Percentiles rank a stretch among this genome's conserved stretches.
Evolutionary conservation across 2,797 vertebrate species (phyloP).

Genomic region (Crax fasciolata): DNA sequence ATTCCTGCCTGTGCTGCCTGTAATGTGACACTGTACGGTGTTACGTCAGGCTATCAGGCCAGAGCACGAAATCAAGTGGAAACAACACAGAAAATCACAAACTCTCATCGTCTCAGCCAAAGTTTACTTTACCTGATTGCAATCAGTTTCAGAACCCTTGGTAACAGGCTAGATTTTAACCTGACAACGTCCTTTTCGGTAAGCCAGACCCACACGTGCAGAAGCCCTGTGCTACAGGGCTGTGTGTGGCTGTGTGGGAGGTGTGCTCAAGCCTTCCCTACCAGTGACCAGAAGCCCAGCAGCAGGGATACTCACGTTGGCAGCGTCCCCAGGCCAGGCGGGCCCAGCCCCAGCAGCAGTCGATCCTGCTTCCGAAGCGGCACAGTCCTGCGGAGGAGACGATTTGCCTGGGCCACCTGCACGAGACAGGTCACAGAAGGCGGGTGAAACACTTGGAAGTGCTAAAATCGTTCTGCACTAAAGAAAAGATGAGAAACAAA

Average conservation of each 20-base stretch:
- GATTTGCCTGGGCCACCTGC: slow-evolving; percentile 95
- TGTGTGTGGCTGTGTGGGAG: slow-evolving; percentile 18
- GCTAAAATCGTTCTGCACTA: neutral
- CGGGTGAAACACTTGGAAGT: neutral
- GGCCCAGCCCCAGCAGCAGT: slow-evolving; percentile 99
- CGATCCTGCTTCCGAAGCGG: slow-evolving; percentile 91
- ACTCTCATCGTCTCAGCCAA: neutral
- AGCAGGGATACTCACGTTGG: slow-evolving; percentile 92
- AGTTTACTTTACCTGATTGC: neutral
- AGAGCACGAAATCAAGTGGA: rapidly evolving
- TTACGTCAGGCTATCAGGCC: neutral
- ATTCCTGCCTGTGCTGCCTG: neutral
- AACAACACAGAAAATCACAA: neutral
- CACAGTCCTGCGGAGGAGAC: slow-evolving; percentile 91
- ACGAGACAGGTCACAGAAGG: slow-evolving; percentile 42
- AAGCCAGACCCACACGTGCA: slow-evolving; percentile 12
- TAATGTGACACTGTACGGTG: neutral
- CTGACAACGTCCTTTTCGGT: slow-evolving; percentile 59
- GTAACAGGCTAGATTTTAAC: neutral
- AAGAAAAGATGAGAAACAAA: neutral
- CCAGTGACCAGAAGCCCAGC: slow-evolving; percentile 64
- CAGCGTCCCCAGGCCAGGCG: slow-evolving; percentile 94
- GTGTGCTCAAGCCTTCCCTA: slow-evolving; percentile 51
- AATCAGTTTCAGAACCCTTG: neutral
- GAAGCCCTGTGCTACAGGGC: neutral